These are phyloP conservation scores for Drosophila virilis DNA, from an alignment of 1,140 invertebrate species.

Conservation along the genomic window DNA sequence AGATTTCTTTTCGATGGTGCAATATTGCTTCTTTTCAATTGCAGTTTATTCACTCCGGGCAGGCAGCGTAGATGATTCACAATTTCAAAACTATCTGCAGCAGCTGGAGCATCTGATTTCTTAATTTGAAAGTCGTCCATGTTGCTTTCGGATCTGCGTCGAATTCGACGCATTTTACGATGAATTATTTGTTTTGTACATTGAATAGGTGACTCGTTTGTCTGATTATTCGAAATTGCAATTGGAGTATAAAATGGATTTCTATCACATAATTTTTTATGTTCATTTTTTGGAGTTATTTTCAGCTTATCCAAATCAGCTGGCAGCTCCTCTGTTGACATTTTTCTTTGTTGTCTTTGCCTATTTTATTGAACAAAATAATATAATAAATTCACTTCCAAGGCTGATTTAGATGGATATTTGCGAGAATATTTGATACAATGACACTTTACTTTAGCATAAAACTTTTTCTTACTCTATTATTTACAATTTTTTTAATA, in stretches of 20 bases:
- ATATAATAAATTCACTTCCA: no score
- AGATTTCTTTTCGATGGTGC: conserved; percentile 38
- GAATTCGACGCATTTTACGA: conserved; percentile 46
- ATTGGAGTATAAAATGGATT: conserved; percentile 48
- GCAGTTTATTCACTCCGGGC: conserved; percentile 51
- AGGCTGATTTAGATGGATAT: no score
- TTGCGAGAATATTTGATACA: neutral
- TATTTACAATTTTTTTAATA: conserved; percentile 43
- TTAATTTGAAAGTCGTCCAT: conserved; percentile 42
- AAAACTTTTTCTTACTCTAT: conserved; percentile 16
- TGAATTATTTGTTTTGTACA: conserved; percentile 23
- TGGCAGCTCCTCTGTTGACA: conserved; percentile 80
- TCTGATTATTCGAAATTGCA: neutral
- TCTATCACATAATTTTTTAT: conserved; percentile 45
- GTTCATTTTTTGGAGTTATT: conserved; percentile 81
- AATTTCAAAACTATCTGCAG: conserved; percentile 24
- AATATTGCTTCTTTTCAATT: conserved; percentile 41
- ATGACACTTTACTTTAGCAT: conserved; percentile 3
- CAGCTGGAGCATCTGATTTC: neutral
- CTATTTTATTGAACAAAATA: no score
- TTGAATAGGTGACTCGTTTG: neutral
- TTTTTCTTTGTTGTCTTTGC: conserved; percentile 6
- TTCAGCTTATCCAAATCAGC: conserved; percentile 85
- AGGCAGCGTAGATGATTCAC: conserved; percentile 44
- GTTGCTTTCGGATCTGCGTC: conserved; percentile 67